Conservation (phyloP, 2,888 invertebrate genomes). For the Harpalus rufipes region DNA sequence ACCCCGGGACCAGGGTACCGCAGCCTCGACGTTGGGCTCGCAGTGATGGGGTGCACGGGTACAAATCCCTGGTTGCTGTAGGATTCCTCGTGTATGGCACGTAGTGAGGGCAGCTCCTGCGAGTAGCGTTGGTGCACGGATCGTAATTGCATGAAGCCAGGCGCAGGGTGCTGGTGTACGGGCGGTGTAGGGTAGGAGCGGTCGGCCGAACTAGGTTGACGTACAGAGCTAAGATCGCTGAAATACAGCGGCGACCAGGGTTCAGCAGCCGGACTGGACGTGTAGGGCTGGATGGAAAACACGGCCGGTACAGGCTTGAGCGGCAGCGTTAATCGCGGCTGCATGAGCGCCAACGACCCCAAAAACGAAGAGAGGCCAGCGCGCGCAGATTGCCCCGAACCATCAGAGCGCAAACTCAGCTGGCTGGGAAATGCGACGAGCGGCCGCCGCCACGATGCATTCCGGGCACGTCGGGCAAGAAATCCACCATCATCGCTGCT, state of each 20-base stretch:
- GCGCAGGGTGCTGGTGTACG: background rate
- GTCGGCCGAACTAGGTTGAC: conserved; percentile 88
- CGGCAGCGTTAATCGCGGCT: conserved; percentile 75
- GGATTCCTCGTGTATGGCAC: conserved; percentile 87
- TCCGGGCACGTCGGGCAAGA: conserved; percentile 81
- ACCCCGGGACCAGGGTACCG: conserved; percentile 74
- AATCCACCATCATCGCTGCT: conserved; percentile 92
- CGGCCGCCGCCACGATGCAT: conserved; percentile 83
- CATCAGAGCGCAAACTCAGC: conserved; percentile 83
- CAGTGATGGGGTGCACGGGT: conserved; percentile 83
- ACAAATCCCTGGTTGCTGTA: conserved; percentile 80
- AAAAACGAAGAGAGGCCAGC: conserved; percentile 71
- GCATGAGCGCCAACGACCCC: conserved; percentile 70
- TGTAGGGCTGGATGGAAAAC: conserved; percentile 74
- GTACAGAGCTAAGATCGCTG: conserved; percentile 92
- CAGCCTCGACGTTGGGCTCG: conserved; percentile 79
- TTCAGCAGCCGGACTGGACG: conserved; percentile 81
- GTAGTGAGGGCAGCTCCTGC: conserved; percentile 85
- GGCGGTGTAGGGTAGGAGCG: conserved; percentile 88
- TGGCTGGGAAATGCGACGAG: conserved; percentile 84
- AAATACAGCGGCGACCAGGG: conserved; percentile 88
- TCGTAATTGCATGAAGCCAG: conserved; percentile 83
- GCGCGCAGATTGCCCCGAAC: conserved; percentile 81
- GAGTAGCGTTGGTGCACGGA: conserved; percentile 85
- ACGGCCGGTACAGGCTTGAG: conserved; percentile 75